Conservation (phyloP, 2,888 invertebrate genomes). For the Trichopoda pennipes region DNA sequence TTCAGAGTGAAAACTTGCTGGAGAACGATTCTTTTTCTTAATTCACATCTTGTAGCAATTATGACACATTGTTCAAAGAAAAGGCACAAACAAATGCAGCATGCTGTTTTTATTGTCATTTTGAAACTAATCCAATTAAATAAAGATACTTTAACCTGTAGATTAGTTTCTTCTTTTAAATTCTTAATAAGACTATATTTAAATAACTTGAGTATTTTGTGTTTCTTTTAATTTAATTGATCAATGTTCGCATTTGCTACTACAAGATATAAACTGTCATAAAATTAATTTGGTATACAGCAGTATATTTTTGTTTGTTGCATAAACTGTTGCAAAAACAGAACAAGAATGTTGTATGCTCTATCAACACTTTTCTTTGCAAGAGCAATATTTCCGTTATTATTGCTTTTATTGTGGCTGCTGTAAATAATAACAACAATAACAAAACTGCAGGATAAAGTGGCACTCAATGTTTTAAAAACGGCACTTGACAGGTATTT, state of each 20-base stretch:
- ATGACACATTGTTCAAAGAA: no score
- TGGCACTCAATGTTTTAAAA: conserved; percentile 35
- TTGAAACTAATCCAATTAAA: no score
- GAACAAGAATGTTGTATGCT: conserved; percentile 35
- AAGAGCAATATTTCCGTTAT: conserved; percentile 29
- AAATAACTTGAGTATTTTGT: no score
- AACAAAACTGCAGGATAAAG: conserved; percentile 17
- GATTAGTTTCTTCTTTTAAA: neutral
- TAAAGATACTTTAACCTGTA: neutral
- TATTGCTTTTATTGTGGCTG: neutral
- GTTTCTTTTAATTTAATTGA: neutral
- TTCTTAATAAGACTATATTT: neutral
- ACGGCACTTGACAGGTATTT: conserved; percentile 61
- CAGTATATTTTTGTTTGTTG: conserved; percentile 28
- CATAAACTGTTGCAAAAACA: neutral
- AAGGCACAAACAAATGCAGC: no score
- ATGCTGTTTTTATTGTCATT: no score
- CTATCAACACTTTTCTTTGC: conserved; percentile 50
- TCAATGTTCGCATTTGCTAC: neutral
- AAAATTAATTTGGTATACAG: conserved; percentile 40
- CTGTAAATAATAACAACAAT: conserved; percentile 4
- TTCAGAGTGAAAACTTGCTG: no score
- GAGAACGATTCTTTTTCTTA: no score
- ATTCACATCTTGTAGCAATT: no score
- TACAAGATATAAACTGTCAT: neutral